phyloP scores from a whole-genome alignment of 2,888 invertebrate species.

The Sisyra terminalis region DNA sequence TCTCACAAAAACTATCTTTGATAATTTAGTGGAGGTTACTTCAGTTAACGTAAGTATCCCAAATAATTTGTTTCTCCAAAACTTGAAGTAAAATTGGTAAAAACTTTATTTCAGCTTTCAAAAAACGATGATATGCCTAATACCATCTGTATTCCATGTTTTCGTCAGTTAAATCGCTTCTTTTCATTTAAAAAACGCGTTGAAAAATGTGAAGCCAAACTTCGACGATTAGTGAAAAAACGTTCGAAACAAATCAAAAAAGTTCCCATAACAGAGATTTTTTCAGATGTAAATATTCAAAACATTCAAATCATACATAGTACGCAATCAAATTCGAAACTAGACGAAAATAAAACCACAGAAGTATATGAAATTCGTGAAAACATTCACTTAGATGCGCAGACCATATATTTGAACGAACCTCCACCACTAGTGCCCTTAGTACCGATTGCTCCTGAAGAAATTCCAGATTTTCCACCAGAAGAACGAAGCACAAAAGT shows the following conservation, averaged over 20 bases:
- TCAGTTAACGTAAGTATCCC: conserved; percentile 19
- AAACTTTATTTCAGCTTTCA: conserved; percentile 19
- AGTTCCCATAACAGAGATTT: conserved; percentile 14
- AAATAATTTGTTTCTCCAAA: conserved; percentile 8
- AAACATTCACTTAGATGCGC: conserved; percentile 8
- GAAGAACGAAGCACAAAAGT: conserved; percentile 2
- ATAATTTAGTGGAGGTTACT: conserved; percentile 22
- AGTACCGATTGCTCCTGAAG: conserved; percentile 13
- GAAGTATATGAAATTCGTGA: conserved; percentile 12
- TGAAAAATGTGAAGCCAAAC: conserved; percentile 22
- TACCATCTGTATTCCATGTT: conserved; percentile 25
- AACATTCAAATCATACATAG: conserved; percentile 10
- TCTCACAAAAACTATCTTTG: conserved; percentile 19
- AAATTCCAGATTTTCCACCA: conserved; percentile 12
- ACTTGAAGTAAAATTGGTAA: conserved; percentile 1
- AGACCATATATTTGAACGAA: conserved; percentile 13
- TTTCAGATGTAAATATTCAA: conserved; percentile 19
- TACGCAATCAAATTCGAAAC: neutral
- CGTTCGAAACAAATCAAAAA: conserved; percentile 11
- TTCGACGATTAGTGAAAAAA: conserved; percentile 18
- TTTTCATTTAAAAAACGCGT: conserved; percentile 26
- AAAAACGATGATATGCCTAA: conserved; percentile 24
- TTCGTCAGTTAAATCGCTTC: conserved; percentile 24
- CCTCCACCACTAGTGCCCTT: conserved; percentile 23
- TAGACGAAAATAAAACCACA: conserved; percentile 10